Percentiles rank a stretch among this genome's conserved stretches.
phyloP scores from a whole-genome alignment of 2,113 vertebrate genomes.

The Peromyscus californicus region DNA sequence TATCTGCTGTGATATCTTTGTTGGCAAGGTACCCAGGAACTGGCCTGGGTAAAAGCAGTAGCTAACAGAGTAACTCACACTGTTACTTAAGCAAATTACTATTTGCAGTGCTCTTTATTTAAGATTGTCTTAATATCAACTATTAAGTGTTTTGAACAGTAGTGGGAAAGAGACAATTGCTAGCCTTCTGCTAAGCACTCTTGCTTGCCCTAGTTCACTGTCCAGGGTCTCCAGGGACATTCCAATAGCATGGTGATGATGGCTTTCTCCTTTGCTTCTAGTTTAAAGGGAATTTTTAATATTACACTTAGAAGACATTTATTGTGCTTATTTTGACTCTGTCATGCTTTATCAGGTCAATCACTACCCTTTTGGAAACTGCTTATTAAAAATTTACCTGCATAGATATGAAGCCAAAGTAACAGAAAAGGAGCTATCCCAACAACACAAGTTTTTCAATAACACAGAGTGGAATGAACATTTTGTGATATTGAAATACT shows the following conservation, averaged over 20 bases:
- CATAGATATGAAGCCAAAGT: background rate
- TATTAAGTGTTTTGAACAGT: constrained; percentile 33
- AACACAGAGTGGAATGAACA: constrained; percentile 24
- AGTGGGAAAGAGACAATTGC: background rate
- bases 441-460: constrained; percentile 5
- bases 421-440: background rate
- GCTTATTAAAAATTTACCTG: constrained; percentile 50
- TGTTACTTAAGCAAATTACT: constrained; percentile 59
- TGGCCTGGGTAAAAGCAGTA: background rate
- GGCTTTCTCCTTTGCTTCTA: background rate
- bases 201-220: background rate
- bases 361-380: constrained; percentile 38
- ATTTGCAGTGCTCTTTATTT: constrained; percentile 57
- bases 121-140: constrained; percentile 54
- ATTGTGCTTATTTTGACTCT: background rate
- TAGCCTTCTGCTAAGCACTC: background rate
- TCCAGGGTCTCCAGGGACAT: background rate
- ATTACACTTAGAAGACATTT: constrained; percentile 27
- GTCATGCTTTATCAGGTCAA: background rate
- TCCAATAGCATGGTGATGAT: background rate
- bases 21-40: background rate
- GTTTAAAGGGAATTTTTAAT: background rate
- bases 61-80: background rate
- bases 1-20: background rate
- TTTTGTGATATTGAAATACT: constrained; percentile 63